phyloP scores from a whole-genome alignment of 1,140 invertebrate species.

The Leptestheria dahalacensis region DNA sequence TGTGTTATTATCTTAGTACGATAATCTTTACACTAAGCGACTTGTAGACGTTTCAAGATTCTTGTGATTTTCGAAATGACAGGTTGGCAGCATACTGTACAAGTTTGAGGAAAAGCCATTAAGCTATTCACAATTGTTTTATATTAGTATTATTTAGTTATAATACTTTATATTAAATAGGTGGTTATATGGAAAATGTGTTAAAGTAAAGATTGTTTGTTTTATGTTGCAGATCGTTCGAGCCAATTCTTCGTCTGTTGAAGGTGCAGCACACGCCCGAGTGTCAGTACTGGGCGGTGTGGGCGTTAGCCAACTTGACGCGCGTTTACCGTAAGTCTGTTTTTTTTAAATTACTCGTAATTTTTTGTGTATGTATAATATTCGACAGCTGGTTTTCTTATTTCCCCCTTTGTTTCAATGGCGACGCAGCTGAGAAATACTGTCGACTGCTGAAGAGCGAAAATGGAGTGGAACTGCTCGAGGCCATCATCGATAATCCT shows the following conservation, averaged over 20 bases:
- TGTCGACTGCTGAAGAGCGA: conserved; percentile 70
- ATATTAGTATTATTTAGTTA: no score
- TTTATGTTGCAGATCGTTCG: conserved; percentile 48
- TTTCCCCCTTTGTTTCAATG: neutral
- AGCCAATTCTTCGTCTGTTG: conserved; percentile 71
- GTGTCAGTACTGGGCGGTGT: conserved; percentile 92
- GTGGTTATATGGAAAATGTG: neutral
- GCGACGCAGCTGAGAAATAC: conserved; percentile 65
- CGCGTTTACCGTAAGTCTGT: conserved; percentile 67
- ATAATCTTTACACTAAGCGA: no score
- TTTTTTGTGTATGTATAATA: no score
- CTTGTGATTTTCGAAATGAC: no score
- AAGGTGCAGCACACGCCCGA: conserved; percentile 65
- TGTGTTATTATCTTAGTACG: no score
- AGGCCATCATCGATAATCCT: conserved; percentile 38
- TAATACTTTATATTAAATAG: no score
- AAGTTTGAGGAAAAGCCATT: no score
- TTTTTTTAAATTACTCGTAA: no score
- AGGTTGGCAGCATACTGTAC: no score
- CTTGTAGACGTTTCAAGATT: no score
- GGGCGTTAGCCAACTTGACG: conserved; percentile 92
- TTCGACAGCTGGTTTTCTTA: conserved; percentile 17
- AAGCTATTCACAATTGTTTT: no score
- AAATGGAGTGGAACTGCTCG: conserved; percentile 59
- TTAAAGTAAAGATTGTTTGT: conserved; percentile 1